Conservation (phyloP, 2,113 vertebrate genomes). For the Cryptotis parvus region DNA sequence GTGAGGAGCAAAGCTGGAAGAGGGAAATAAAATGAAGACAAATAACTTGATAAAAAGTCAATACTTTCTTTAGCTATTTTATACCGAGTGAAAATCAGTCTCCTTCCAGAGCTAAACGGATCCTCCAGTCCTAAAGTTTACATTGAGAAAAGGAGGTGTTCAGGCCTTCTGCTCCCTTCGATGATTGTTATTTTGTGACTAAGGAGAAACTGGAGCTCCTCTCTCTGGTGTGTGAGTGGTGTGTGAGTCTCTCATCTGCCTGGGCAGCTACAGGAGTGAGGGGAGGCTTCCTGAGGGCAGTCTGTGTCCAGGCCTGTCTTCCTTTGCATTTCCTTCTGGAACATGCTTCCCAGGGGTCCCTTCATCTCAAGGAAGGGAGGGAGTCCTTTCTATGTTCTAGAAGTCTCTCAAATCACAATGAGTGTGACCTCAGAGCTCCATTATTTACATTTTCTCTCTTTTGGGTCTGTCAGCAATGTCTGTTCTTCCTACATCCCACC, state of each 20-base stretch:
- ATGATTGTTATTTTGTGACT: constrained; percentile 43
- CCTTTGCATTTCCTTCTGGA: not conserved
- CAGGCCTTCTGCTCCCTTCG: not conserved
- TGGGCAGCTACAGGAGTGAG: not conserved
- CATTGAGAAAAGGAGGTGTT: constrained; percentile 15
- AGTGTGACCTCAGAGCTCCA: not conserved
- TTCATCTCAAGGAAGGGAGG: not conserved
- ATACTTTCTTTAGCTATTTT: not conserved
- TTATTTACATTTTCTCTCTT: not conserved
- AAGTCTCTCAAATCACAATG: not conserved
- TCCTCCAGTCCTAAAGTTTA: not conserved
- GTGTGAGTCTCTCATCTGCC: not conserved
- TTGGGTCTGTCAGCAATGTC: not conserved
- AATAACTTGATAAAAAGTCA: too few relatives aligned
- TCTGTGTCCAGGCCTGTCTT: not conserved
- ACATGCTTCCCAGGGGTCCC: not conserved
- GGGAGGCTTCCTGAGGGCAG: not conserved
- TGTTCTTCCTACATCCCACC: not conserved
- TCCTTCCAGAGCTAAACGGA: not conserved
- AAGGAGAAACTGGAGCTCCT: constrained; percentile 15
- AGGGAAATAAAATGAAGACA: not conserved
- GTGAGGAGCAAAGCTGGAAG: not conserved
- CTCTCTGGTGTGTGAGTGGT: not conserved
- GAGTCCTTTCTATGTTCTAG: not conserved
- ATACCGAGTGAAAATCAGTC: not conserved